Base-by-base conservation (phyloP, 2,113 vertebrate genomes). In the Toxotes chatareus region DNA sequence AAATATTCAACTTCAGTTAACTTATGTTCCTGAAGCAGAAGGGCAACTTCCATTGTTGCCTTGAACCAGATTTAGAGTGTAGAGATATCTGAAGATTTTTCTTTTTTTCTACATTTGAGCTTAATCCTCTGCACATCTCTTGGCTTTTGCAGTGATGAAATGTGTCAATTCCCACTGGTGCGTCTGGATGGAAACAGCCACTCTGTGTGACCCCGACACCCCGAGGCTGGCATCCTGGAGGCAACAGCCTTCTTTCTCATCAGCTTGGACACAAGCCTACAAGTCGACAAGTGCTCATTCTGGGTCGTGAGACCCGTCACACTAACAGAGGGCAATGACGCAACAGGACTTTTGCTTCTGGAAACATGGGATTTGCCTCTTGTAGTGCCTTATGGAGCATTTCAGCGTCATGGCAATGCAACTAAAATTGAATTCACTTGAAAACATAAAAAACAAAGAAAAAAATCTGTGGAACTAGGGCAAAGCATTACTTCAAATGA, bases 371-470 rank as follows among this genome's bases (percentile, higher is more conserved):
- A 92, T 81, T 91, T 94, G 95, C 94, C 97, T 97, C 97, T 97
- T 96, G 96, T 96, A 97, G 97, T 99, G 97, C 97, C 97, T 99
- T 99, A 99, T 94, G 95, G 96, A 98, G 97, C 95, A 97, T 96
- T 97, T 96, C 14, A 93, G 96, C 96, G 92, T 97, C 93, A 93
- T 92, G 93, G 96, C 96, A 97, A 97, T 97, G 96, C 96, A 97
- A 97, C 94, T 93, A 89, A 96, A 96, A 94, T 95, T 94, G 90
- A 96, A 96, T 95, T 96, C 90, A 76, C 93, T 96, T 96, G 78
- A 86, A 83, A 86, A 85, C 19, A 71, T 7, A 40, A 40, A 59
- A 67, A 27, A 57, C 3, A 38, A 34, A 47, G 46, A 47, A 31
- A 51, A 42, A 63, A 79, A 76, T 85, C 59, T 56, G 53, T 51